Evolutionary conservation across 2,797 vertebrate genomes (phyloP), one percentile per base, ranked within the genome.

Genomic region (Eurystomus glaucurus): DNA sequence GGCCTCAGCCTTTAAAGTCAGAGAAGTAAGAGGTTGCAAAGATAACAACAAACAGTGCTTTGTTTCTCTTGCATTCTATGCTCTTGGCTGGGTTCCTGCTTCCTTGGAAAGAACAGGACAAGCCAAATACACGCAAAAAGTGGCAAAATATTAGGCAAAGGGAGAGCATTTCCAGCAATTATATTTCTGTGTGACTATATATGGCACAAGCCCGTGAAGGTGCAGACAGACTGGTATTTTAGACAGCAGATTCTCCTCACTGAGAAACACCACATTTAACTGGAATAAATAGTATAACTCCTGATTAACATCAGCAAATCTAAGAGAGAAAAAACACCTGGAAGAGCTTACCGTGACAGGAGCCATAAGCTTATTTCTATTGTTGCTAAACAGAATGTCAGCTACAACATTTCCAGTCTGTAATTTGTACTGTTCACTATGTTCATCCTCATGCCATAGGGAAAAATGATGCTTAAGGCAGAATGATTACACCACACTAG

Each of bases 391-490:
- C 68, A 79, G 76, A 93, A 86, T 50, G 80, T 76, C 88, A 90
- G 52, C 57, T 88, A 57, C 72, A 93, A 71, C 37, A 39, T 66
- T 87, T 90, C 58, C 78, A 94, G 22, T 68, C 62, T 87, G 80
- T 45, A 86, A 54, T 58, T 77, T 85, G 26, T 70, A 85, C 26
- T 75, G 65, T 83, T 94, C 8, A 4, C 60, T 80, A 10, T 28
- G 74, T 54, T 91, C 52, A 14, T 74, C 65, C 84, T 85, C 82
- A 71, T 70, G 75, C 86, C 90, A 48, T 1, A 29, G 93, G 95
- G 78, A 71, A 95, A 96, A 92, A 61, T 7, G 14, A 80, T 90
- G 92, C 95, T 97, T 78, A 92, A 94, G 92, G 95, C 97, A 94
- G 78, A 96, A 92, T 35, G 75, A 85, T 92, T 85, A 89, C 81